phyloP scores from a whole-genome alignment of 2,113 vertebrate species.

The Percopsis transmontana region DNA sequence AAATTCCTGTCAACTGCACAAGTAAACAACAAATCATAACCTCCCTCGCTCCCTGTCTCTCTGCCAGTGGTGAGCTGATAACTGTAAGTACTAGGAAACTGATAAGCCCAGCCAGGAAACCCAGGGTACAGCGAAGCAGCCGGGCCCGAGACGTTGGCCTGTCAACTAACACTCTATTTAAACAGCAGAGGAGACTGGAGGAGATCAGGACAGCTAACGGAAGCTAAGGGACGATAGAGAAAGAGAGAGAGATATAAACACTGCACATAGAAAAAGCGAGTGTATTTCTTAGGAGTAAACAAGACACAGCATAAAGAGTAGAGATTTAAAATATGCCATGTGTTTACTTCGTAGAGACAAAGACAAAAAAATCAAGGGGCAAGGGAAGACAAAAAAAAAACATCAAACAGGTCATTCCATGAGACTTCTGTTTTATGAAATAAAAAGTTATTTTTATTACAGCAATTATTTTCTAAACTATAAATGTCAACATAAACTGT shows the following conservation, averaged over 20 bases:
- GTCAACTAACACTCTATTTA: slow-evolving; percentile 66
- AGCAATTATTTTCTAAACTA: too few species aligned
- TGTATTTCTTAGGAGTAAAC: neutral
- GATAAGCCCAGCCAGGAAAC: slow-evolving; percentile 78
- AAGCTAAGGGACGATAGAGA: slow-evolving; percentile 27
- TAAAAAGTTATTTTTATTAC: too few species aligned
- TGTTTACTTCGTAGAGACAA: too few species aligned
- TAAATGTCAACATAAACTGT: too few species aligned
- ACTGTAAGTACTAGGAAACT: slow-evolving; percentile 56
- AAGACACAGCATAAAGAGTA: neutral
- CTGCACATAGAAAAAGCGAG: slow-evolving; percentile 1
- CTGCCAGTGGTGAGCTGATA: slow-evolving; percentile 59
- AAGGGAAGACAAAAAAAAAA: too few species aligned
- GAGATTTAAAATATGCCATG: too few species aligned
- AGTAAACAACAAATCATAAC: slow-evolving; percentile 69
- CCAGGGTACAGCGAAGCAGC: slow-evolving; percentile 44
- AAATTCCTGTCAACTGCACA: slow-evolving; percentile 1
- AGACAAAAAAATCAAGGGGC: too few species aligned
- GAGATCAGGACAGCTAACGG: slow-evolving; percentile 46
- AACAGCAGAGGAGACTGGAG: slow-evolving; percentile 45
- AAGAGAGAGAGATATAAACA: neutral
- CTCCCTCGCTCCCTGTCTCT: slow-evolving; percentile 11
- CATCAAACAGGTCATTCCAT: too few species aligned
- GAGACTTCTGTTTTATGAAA: too few species aligned
- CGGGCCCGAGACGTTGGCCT: slow-evolving; percentile 42